Conservation (phyloP, 2,888 invertebrate species). For the Andrena minutula region DNA sequence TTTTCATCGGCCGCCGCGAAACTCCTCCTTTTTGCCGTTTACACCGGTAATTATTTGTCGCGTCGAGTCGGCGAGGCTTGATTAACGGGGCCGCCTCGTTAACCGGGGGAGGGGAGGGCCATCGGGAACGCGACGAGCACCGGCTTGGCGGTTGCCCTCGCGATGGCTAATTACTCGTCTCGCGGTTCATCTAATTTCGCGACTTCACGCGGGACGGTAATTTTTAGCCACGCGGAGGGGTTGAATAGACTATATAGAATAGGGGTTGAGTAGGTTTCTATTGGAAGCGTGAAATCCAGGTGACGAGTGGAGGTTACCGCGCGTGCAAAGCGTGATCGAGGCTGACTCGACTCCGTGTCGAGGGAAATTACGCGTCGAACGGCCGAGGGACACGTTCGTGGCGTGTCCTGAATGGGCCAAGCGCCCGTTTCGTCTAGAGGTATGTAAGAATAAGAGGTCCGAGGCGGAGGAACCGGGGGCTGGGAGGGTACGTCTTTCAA, state of each 20-base stretch:
- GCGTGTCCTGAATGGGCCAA: slow-evolving; percentile 25
- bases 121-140: slow-evolving; percentile 3
- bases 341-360: slow-evolving; percentile 36
- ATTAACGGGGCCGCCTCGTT: slow-evolving; percentile 50
- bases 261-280: neutral
- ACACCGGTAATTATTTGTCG: slow-evolving; percentile 58
- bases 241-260: too few species aligned
- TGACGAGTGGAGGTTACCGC: slow-evolving; percentile 20
- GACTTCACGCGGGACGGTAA: neutral
- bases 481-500: slow-evolving; percentile 67
- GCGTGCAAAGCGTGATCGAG: slow-evolving; percentile 15
- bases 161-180: slow-evolving; percentile 42
- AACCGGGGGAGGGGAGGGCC: neutral
- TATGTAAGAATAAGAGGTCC: slow-evolving; percentile 32
- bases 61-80: slow-evolving; percentile 27
- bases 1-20: slow-evolving; percentile 44
- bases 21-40: slow-evolving; percentile 44
- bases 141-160: neutral
- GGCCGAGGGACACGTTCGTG: slow-evolving; percentile 43
- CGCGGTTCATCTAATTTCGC: slow-evolving; percentile 21
- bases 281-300: neutral
- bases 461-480: slow-evolving; percentile 9
- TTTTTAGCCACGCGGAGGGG: too few species aligned
- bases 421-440: slow-evolving; percentile 25
- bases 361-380: slow-evolving; percentile 61